phyloP scores from a whole-genome alignment of 2,888 invertebrate genomes.

The Sarcophaga carnaria region DNA sequence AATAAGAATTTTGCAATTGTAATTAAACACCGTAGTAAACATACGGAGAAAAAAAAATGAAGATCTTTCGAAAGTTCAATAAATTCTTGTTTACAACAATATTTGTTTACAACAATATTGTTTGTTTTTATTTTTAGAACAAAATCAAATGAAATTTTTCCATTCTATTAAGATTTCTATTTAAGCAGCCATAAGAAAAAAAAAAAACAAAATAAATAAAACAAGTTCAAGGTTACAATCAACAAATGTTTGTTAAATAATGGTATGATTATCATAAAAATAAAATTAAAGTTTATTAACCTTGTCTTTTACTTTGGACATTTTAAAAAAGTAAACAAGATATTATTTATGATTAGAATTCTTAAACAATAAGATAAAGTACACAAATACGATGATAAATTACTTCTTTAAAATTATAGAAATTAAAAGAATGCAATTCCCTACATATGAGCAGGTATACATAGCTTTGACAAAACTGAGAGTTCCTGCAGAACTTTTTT shows the following conservation, averaged over 20 bases:
- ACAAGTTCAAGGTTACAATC: background rate
- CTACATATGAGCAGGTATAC: too few relatives aligned
- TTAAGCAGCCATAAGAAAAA: background rate
- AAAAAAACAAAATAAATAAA: background rate
- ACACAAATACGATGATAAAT: too few relatives aligned
- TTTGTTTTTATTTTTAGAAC: background rate
- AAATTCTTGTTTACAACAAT: constrained; percentile 19
- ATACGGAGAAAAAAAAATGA: background rate
- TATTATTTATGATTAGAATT: background rate
- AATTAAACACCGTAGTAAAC: constrained; percentile 17
- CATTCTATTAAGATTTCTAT: constrained; percentile 2
- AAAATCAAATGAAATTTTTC: background rate
- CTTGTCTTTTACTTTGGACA: background rate
- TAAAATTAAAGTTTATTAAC: background rate
- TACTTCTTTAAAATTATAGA: too few relatives aligned
- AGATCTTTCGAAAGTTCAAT: background rate
- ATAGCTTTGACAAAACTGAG: too few relatives aligned
- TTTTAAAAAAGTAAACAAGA: background rate
- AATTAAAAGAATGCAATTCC: too few relatives aligned
- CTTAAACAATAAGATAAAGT: too few relatives aligned
- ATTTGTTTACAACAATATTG: background rate
- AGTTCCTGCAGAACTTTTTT: too few relatives aligned
- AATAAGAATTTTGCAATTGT: constrained; percentile 1
- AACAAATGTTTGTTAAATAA: background rate
- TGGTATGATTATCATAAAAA: background rate